Evolutionary conservation across 2,888 invertebrate species (phyloP), one percentile per base, ranked within the genome.

Genomic region (Lamellibrachia satsuma): DNA sequence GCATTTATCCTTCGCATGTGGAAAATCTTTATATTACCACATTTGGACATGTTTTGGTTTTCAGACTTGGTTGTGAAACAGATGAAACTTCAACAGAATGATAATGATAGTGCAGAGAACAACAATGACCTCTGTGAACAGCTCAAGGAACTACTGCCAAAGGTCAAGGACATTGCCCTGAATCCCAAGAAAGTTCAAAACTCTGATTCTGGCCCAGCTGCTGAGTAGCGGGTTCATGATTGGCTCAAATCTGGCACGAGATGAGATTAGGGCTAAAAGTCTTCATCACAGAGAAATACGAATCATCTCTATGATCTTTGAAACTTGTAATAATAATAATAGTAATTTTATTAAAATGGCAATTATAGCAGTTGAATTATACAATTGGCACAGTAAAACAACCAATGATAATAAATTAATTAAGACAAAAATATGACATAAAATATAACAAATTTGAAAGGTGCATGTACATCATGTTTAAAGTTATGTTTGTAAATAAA

Each of bases 21-120:
- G 39, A 39, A 39, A 39, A 39, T 39, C 39, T 39, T 39, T 39
- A 39, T 39, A 39, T 75, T 75, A 22, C 15, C 15, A 75, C 22
- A 75, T 11, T 75, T 75, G 15, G n/a, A 75, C n/a, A 22, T 22
- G 15, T 75, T 75, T 75, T 75, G 15, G 94, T 94, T 94, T 96
- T 96, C 95, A 98, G 98, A 95, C 91, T 93, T 95, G 91, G 95
- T 95, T 39, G 94, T 95, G 51, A 94, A 94, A 91, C 93, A 94
- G 52, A 91, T 94, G 57, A 94, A 94, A 91, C 91, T 94, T 51
- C 93, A 94, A 90, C 92, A 92, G 60, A 92, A 91, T 51, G 90
- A 92, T 90, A 90, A 90, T 7, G 90, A 52, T 27, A 90, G 57
- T 9, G 39, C 92, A 90, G 93, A 91, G 27, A 93, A 92, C 51